These are phyloP conservation scores for Carduelis carduelis DNA, from an alignment of 2,797 vertebrate genomes.

Conservation along the genomic window DNA sequence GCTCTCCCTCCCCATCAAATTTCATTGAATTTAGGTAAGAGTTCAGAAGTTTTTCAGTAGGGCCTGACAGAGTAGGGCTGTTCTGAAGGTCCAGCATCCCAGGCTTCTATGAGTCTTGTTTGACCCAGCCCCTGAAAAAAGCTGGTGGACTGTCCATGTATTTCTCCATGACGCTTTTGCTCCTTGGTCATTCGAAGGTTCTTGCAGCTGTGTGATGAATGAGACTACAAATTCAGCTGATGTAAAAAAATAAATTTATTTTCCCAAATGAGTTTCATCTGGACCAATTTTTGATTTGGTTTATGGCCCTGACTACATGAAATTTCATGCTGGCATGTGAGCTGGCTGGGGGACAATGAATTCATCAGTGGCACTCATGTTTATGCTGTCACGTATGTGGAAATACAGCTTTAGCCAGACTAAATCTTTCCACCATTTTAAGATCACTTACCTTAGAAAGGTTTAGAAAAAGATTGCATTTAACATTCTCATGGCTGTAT, in stretches of 20 bases:
- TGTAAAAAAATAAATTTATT: neutral
- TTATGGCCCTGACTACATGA: neutral
- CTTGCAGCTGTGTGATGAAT: neutral
- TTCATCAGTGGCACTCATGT: neutral
- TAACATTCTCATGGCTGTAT: neutral
- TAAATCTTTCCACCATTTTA: neutral
- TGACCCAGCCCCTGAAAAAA: neutral
- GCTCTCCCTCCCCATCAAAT: neutral
- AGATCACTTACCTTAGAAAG: neutral
- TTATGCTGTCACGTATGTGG: rapidly evolving
- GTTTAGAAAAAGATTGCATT: neutral
- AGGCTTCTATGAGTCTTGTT: neutral
- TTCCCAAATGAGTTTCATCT: neutral
- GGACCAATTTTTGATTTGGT: neutral
- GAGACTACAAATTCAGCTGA: neutral
- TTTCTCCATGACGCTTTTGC: neutral
- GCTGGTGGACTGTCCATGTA: neutral
- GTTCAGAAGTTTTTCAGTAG: neutral
- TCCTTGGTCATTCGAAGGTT: neutral
- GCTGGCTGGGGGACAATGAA: neutral
- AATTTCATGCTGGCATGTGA: neutral
- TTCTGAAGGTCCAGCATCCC: neutral
- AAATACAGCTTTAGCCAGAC: neutral
- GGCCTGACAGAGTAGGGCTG: neutral
- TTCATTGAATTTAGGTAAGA: neutral